A percentile compares a stretch with the other conserved stretches of the same genome.
These are phyloP conservation scores for Lasioglossum villosulum DNA, from an alignment of 2,888 invertebrate genomes.

Conservation along the genomic window DNA sequence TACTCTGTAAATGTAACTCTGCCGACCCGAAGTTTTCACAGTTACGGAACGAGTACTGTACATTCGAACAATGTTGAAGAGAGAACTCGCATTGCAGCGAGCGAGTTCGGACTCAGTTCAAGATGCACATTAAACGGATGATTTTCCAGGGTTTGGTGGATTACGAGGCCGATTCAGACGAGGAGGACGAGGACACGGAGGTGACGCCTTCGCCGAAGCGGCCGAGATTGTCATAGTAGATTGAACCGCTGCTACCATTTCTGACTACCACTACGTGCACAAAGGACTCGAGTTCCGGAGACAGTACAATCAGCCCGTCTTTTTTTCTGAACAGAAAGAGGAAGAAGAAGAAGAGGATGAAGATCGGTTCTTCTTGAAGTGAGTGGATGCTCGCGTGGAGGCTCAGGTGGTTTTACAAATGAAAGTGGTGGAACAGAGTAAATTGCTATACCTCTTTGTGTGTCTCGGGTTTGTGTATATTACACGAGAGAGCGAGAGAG, in stretches of 20 bases:
- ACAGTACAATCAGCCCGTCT: constrained; percentile 34
- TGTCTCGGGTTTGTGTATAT: constrained; percentile 76
- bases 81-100: background rate
- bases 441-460: constrained; percentile 77
- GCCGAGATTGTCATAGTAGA: constrained; percentile 91
- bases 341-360: constrained; percentile 3
- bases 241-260: constrained; percentile 67
- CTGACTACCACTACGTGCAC: constrained; percentile 60
- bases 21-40: too few relatives aligned
- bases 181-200: constrained; percentile 92
- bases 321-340: constrained; percentile 35
- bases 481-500: constrained; percentile 57
- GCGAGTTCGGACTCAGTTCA: background rate
- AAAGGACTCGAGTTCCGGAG: constrained; percentile 49
- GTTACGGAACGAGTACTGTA: background rate
- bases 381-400: constrained; percentile 54
- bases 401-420: constrained; percentile 68
- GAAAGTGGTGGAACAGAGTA: constrained; percentile 67
- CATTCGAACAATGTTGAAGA: background rate
- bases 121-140: constrained; percentile 7
- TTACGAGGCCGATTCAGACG: constrained; percentile 98
- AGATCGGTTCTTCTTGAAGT: constrained; percentile 48
- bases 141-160: constrained; percentile 93
- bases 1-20: too few relatives aligned
- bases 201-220: constrained; percentile 89